phyloP scores from a whole-genome alignment of 2,888 invertebrate genomes.

The Athrips mouffetella region DNA sequence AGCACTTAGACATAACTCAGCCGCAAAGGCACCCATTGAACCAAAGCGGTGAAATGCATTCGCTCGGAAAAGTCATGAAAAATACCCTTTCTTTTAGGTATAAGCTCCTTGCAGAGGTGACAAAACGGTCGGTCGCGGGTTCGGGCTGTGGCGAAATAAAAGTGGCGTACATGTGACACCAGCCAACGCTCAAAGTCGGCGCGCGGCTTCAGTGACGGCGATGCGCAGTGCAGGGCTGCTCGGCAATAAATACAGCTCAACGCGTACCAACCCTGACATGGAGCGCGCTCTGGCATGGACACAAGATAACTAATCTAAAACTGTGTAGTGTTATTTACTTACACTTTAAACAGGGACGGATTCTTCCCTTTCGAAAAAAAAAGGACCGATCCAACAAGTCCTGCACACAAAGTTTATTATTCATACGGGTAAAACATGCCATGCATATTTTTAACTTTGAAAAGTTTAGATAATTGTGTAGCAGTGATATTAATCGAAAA shows the following conservation, averaged over 20 bases:
- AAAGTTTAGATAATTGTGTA: too few species aligned
- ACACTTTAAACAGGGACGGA: too few species aligned
- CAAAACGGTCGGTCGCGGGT: conserved; percentile 49
- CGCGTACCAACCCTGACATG: conserved; percentile 5
- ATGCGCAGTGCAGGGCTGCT: not conserved
- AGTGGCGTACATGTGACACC: conserved; percentile 42
- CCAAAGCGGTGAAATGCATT: conserved; percentile 57
- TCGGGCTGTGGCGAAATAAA: conserved; percentile 44
- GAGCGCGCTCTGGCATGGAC: not conserved
- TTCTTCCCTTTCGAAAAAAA: too few species aligned
- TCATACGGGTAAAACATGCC: too few species aligned
- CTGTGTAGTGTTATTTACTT: too few species aligned
- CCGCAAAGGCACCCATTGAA: conserved; percentile 54
- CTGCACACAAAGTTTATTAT: too few species aligned
- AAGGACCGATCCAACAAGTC: too few species aligned
- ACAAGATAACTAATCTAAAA: not conserved
- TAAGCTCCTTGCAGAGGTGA: conserved; percentile 58
- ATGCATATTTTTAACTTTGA: too few species aligned
- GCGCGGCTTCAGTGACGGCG: not conserved
- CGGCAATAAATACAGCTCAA: conserved; percentile 19
- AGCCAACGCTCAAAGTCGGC: conserved; percentile 22
- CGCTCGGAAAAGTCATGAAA: conserved; percentile 60
- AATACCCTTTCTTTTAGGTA: conserved; percentile 51
- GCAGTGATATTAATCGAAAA: not conserved
- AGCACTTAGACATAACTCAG: conserved; percentile 50